Evolutionary conservation across 2,797 vertebrate species (phyloP), one percentile per base, ranked within the genome.

Genomic region (Adrianichthys oophorus): DNA sequence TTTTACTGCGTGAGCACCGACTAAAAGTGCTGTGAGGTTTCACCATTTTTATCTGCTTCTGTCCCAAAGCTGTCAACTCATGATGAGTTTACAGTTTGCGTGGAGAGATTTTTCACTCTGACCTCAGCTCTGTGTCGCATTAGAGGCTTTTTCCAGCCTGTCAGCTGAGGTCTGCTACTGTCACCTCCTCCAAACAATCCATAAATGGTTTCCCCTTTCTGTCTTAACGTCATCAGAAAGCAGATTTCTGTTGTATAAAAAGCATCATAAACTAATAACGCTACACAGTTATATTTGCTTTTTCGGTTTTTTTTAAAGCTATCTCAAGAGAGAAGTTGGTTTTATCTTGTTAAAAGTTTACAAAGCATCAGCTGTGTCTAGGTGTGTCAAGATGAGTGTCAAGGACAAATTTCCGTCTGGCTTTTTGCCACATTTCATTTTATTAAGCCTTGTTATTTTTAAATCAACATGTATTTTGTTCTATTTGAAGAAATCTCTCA

Each of bases 251-350:
- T 54, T 58, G 47, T 68, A 60, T 69, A 69, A 84, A 82, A 79
- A 70, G 72, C 66, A 74, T 24, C 68, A 58, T 85, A 79, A 83
- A 64, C 57, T 52, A 67, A 85, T 79, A 63, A 74, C 50, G 52
- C 61, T 8, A 44, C 16, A 21, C 45, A 17, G n/a, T 18, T 23
- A 47, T 4, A 61, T 40, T 41, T 51, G 51, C n/a, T 32, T 68
- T 68, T 26, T 29, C n/a, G 41, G 24, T 17, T 17, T 50, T 51
- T 4, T 46, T 18, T 46, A 46, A 19, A 21, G 32, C 32, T 37
- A 12, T 37, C 26, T 26, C 26, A 26, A 26, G 6, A 6, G 26
- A 26, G 26, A 26, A 6, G 26, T 26, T 7, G 7, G 26, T 26
- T 26, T 26, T 26, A 26, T 26, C 26, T 7, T 26, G 26, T 26